Evolutionary conservation across 2,888 invertebrate species (phyloP).

Genomic region (Cyaniris semiargus): DNA sequence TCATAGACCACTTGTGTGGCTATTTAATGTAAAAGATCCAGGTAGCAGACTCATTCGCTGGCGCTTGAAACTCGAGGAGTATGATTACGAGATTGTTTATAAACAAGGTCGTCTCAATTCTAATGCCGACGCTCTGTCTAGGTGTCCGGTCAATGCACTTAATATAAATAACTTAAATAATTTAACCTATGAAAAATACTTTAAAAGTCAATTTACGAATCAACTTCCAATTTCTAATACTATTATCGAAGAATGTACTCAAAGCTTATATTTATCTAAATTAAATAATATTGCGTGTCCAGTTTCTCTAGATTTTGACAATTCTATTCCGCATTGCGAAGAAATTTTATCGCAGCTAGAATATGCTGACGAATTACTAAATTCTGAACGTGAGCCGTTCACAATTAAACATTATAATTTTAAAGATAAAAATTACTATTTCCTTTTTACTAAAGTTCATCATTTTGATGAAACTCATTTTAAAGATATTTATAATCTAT

Average conservation of each 20-base stretch:
- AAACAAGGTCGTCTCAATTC: slow-evolving; percentile 38
- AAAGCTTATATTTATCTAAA: slow-evolving; percentile 18
- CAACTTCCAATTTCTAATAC: slow-evolving; percentile 25
- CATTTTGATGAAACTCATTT: slow-evolving; percentile 33
- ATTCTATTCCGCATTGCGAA: slow-evolving; percentile 34
- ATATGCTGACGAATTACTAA: slow-evolving; percentile 29
- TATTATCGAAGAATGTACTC: slow-evolving; percentile 30
- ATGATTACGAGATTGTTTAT: slow-evolving; percentile 38
- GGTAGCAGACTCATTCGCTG: slow-evolving; percentile 37
- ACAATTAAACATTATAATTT: slow-evolving; percentile 30
- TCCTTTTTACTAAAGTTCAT: slow-evolving; percentile 36
- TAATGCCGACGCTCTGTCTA: slow-evolving; percentile 43
- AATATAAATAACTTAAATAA: too few relatives aligned
- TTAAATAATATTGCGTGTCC: slow-evolving; percentile 34
- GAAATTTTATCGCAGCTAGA: slow-evolving; percentile 30
- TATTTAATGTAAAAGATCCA: slow-evolving; percentile 32
- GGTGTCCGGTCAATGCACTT: too few relatives aligned
- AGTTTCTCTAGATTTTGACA: slow-evolving; percentile 35
- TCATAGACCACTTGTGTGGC: slow-evolving; percentile 39
- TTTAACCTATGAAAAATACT: too few relatives aligned
- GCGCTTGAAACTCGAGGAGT: slow-evolving; percentile 40
- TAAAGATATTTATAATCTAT: slow-evolving; percentile 23
- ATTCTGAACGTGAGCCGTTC: slow-evolving; percentile 15
- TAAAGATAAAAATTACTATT: slow-evolving; percentile 32
- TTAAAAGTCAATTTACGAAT: slow-evolving; percentile 31